These are phyloP conservation scores for Perca flavescens DNA, from an alignment of 2,113 vertebrate genomes.

Conservation along the genomic window DNA sequence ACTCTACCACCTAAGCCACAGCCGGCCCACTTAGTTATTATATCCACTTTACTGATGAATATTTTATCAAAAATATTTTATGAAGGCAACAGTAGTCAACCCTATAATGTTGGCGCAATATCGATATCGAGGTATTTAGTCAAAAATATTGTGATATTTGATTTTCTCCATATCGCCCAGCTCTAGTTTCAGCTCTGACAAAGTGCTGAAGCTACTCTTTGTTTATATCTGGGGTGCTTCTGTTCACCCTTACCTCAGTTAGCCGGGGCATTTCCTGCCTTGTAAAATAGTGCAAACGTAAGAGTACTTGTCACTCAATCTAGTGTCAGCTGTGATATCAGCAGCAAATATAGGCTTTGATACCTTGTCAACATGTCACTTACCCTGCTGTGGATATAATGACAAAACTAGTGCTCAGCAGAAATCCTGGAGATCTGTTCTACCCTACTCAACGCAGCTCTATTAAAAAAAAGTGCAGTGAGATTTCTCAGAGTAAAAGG, in stretches of 20 bases:
- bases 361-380: conserved; percentile 13
- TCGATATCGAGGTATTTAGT: no score
- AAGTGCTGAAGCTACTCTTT: not conserved
- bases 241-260: not conserved
- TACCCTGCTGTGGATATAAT: conserved; percentile 2
- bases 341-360: conserved; percentile 16
- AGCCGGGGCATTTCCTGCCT: not conserved
- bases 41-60: no score
- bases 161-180: no score
- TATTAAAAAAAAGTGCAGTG: not conserved
- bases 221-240: not conserved
- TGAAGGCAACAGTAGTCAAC: no score
- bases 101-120: no score
- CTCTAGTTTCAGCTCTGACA: not conserved
- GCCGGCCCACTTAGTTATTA: no score
- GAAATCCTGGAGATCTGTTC: conserved; percentile 10
- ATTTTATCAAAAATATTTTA: no score
- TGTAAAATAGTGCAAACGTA: conserved; percentile 7
- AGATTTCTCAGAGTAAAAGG: not conserved
- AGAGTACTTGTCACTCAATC: not conserved
- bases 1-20: no score
- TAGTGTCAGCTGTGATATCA: conserved; percentile 9
- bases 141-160: no score
- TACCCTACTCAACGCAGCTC: not conserved
- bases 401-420: conserved; percentile 26